A percentile compares a stretch with the other conserved stretches of the same genome.
These are phyloP conservation scores for Hycleus cichorii DNA, from an alignment of 1,140 invertebrate genomes.

Conservation along the genomic window DNA sequence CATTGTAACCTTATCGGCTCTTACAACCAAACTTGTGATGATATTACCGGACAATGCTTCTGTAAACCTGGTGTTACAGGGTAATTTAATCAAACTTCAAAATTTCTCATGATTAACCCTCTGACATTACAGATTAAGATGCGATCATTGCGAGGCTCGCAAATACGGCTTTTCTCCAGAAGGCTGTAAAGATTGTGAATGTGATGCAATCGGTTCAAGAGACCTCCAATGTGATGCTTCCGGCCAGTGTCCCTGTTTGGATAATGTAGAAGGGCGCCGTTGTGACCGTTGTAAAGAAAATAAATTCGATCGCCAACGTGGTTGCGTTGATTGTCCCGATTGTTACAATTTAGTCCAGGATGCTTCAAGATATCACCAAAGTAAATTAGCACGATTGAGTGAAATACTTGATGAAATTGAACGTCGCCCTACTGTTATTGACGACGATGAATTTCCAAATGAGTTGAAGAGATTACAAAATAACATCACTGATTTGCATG, in stretches of 20 bases:
- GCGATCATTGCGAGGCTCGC: slow-evolving; percentile 75
- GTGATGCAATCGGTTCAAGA: slow-evolving; percentile 79
- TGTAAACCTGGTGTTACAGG: slow-evolving; percentile 82
- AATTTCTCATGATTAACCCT: neutral
- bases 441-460: slow-evolving; percentile 61
- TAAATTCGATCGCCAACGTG: slow-evolving; percentile 75
- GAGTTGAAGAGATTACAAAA: slow-evolving; percentile 66
- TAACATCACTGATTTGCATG: slow-evolving; percentile 51
- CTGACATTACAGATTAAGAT: slow-evolving; percentile 49
- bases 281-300: slow-evolving; percentile 93
- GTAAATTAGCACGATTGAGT: slow-evolving; percentile 55
- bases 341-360: slow-evolving; percentile 93
- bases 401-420: slow-evolving; percentile 38
- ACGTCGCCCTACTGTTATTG: slow-evolving; percentile 53
- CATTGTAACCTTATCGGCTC: slow-evolving; percentile 83
- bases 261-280: slow-evolving; percentile 83
- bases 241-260: slow-evolving; percentile 84
- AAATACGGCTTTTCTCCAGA: slow-evolving; percentile 85
- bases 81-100: slow-evolving; percentile 34
- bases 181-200: slow-evolving; percentile 81
- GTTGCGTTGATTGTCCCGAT: slow-evolving; percentile 82
- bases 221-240: slow-evolving; percentile 72
- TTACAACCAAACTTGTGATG: slow-evolving; percentile 73
- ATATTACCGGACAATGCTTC: slow-evolving; percentile 74
- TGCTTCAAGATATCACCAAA: slow-evolving; percentile 72